phyloP scores from a whole-genome alignment of 92 coral and sea anemone genomes.

The Palythoa grandiflora region DNA sequence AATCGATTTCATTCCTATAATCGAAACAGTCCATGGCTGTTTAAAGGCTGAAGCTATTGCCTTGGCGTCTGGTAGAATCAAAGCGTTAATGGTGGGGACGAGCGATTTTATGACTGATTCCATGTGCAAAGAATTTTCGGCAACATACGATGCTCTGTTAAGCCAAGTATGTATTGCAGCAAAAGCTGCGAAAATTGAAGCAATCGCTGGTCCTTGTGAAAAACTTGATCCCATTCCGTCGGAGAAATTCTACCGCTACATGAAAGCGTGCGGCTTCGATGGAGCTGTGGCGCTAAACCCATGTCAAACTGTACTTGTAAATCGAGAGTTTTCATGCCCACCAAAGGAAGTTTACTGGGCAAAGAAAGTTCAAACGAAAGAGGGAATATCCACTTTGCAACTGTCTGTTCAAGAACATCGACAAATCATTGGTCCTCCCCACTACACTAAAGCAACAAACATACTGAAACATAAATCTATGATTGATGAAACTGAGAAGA shows the following conservation, averaged over 20 bases:
- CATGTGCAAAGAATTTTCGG: slow-evolving; percentile 20
- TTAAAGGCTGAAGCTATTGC: slow-evolving; percentile 24
- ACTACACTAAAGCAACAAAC: slow-evolving; percentile 25
- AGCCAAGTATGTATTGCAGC: slow-evolving; percentile 39
- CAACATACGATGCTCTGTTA: slow-evolving; percentile 17
- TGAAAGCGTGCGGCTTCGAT: slow-evolving; percentile 54
- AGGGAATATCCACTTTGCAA: not conserved
- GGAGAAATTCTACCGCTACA: slow-evolving; percentile 51
- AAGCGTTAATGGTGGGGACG: slow-evolving; percentile 17
- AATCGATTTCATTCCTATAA: not conserved
- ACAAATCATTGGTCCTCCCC: slow-evolving; percentile 48
- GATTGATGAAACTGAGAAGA: not conserved
- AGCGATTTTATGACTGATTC: slow-evolving; percentile 47
- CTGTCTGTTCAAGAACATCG: slow-evolving; percentile 48
- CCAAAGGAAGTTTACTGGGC: slow-evolving; percentile 43
- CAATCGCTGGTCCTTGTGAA: slow-evolving; percentile 51
- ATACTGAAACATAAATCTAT: not conserved
- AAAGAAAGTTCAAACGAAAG: not conserved
- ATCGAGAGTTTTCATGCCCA: slow-evolving; percentile 37
- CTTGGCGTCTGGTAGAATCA: slow-evolving; percentile 30
- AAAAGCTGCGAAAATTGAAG: slow-evolving; percentile 47
- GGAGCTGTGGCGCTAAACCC: slow-evolving; percentile 41
- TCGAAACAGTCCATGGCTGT: slow-evolving; percentile 6
- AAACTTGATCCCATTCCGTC: slow-evolving; percentile 39
- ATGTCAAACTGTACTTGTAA: slow-evolving; percentile 36